These are phyloP conservation scores for Coptodon rendalli DNA, from an alignment of 2,113 vertebrate genomes.

Conservation along the genomic window DNA sequence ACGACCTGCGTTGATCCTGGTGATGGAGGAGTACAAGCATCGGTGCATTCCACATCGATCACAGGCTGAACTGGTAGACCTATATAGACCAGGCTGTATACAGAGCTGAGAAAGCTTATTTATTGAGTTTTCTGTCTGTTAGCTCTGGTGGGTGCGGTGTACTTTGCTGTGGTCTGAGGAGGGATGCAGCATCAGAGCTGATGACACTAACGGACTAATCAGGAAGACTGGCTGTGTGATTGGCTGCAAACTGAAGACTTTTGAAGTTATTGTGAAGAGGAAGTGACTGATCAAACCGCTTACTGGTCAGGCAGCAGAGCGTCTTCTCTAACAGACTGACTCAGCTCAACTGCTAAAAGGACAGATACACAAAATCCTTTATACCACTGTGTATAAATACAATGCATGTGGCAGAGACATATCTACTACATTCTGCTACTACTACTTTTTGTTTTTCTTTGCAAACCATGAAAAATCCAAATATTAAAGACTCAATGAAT, in stretches of 20 bases:
- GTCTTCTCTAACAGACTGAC: background rate
- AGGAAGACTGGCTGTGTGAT: background rate
- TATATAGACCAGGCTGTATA: background rate
- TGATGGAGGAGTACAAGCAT: background rate
- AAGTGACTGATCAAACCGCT: background rate
- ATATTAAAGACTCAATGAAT: background rate
- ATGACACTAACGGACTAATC: background rate
- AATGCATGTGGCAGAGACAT: background rate
- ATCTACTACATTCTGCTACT: background rate
- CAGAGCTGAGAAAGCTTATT: background rate
- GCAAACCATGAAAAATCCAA: background rate
- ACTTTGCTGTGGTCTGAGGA: background rate
- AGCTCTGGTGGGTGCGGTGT: background rate
- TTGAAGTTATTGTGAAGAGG: background rate
- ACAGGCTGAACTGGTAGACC: background rate
- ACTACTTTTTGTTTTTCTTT: background rate
- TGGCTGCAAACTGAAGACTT: background rate
- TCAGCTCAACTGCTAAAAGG: background rate
- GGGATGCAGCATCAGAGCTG: background rate
- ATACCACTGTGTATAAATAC: background rate
- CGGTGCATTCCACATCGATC: fast-evolving
- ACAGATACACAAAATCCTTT: background rate
- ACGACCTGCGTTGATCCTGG: background rate
- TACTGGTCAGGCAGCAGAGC: background rate
- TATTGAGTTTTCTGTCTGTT: background rate